Conservation (phyloP, 2,888 invertebrate species). For the Acrocyrtus sp. region DNA sequence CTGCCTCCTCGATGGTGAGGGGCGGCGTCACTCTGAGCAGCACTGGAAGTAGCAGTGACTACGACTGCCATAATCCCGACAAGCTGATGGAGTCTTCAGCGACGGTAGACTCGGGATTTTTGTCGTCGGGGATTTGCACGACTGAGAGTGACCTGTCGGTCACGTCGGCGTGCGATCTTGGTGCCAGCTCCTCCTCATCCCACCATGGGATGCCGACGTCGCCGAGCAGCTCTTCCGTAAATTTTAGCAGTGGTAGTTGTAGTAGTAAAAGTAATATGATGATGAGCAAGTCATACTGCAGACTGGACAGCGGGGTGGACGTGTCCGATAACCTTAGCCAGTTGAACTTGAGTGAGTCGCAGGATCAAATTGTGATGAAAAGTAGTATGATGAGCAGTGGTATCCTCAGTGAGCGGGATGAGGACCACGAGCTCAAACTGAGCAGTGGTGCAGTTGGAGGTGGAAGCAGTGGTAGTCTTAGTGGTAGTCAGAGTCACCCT, state of each 20-base stretch:
- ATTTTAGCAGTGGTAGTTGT: conserved; percentile 29
- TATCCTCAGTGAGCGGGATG: conserved; percentile 38
- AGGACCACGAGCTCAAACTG: conserved; percentile 21
- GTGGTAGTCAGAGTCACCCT: conserved; percentile 25
- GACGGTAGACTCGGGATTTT: conserved; percentile 59
- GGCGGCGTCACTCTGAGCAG: conserved; percentile 32
- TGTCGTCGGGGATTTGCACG: conserved; percentile 58
- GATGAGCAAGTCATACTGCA: conserved; percentile 60
- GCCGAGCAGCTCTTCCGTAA: conserved; percentile 47
- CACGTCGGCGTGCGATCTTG: conserved; percentile 55
- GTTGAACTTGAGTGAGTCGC: conserved; percentile 55
- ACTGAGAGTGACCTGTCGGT: conserved; percentile 61
- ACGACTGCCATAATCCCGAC: conserved; percentile 29
- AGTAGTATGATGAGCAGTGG: conserved; percentile 46
- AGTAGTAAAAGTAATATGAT: conserved; percentile 24
- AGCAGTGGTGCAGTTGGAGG: conserved; percentile 7
- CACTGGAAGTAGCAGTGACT: conserved; percentile 34
- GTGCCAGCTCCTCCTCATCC: conserved; percentile 15
- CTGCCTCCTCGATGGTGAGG: conserved; percentile 2
- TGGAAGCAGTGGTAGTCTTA: conserved; percentile 7
- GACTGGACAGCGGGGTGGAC: conserved; percentile 77
- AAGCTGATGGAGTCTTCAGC: conserved; percentile 37
- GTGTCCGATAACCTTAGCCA: conserved; percentile 63
- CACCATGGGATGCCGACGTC: conserved; percentile 23
- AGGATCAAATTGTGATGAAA: conserved; percentile 38